phyloP scores from a whole-genome alignment of 2,797 vertebrate species.

The Lacerta bilineata region DNA sequence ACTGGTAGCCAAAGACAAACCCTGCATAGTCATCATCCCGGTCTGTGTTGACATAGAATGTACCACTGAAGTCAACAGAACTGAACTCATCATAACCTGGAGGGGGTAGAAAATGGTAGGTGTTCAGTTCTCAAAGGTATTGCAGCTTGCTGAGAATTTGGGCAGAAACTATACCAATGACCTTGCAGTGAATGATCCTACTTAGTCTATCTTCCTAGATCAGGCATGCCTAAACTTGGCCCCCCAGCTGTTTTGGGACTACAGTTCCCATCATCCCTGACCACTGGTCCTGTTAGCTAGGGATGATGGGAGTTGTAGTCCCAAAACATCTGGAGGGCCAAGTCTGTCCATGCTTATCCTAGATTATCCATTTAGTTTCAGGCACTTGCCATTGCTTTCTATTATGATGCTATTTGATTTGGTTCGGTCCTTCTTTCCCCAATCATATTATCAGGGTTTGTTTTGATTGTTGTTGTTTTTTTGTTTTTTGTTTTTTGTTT shows the following conservation, averaged over 20 bases:
- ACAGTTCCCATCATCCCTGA: too few relatives aligned
- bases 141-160: background rate
- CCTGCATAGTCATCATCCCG: slow-evolving; percentile 97
- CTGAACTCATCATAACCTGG: slow-evolving; percentile 95
- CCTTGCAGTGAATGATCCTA: background rate
- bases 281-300: too few relatives aligned
- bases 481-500: background rate
- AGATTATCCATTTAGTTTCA: background rate
- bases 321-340: too few relatives aligned
- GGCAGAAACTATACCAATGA: background rate
- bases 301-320: too few relatives aligned
- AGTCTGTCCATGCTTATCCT: too few relatives aligned
- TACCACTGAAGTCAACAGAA: slow-evolving; percentile 97
- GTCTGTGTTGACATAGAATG: slow-evolving; percentile 98
- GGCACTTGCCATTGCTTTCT: background rate
- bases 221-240: too few relatives aligned
- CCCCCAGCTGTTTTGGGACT: too few relatives aligned
- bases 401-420: background rate
- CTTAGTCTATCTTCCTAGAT: background rate
- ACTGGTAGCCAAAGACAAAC: slow-evolving; percentile 98
- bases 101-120: background rate
- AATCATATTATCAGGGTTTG: background rate
- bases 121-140: fast-evolving
- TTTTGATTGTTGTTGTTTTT: too few relatives aligned
- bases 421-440: background rate